These are phyloP conservation scores for human (Homo sapiens) DNA, from an alignment of 2,113 vertebrate species.

Conservation along the genomic window DNA sequence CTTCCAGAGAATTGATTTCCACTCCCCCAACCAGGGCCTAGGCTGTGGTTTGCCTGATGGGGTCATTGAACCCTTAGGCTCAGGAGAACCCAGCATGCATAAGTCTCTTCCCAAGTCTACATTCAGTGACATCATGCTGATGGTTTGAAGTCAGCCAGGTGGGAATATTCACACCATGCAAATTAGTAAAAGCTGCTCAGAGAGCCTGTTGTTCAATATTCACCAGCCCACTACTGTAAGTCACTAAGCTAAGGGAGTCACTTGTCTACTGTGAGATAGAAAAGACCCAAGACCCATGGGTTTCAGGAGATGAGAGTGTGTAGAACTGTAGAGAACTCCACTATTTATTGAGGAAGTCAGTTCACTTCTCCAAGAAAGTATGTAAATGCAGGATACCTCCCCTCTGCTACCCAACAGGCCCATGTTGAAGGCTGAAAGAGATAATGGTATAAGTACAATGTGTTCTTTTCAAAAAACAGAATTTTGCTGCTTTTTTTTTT, in stretches of 20 bases:
- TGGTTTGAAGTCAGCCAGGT: not conserved
- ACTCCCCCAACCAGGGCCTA: not conserved
- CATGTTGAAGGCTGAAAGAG: not conserved
- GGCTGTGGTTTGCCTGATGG: not conserved
- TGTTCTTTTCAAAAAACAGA: not conserved
- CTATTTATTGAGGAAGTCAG: not conserved
- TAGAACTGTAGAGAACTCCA: not conserved
- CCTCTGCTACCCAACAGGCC: fast-evolving
- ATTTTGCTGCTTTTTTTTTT: not conserved
- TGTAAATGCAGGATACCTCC: not conserved
- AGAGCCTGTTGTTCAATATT: not conserved
- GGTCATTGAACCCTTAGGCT: not conserved
- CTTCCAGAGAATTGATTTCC: not conserved
- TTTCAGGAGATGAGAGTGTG: not conserved
- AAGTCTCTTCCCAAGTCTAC: not conserved
- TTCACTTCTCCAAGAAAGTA: not conserved
- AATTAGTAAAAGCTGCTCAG: not conserved
- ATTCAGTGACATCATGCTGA: not conserved
- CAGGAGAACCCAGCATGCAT: not conserved
- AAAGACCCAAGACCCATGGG: not conserved
- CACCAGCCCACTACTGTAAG: not conserved
- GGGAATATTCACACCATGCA: not conserved
- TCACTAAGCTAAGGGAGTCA: not conserved
- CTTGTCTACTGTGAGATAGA: not conserved
- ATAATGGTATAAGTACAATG: not conserved